Conservation (phyloP, 1,140 invertebrate genomes). For the Sitobion miscanthi region DNA sequence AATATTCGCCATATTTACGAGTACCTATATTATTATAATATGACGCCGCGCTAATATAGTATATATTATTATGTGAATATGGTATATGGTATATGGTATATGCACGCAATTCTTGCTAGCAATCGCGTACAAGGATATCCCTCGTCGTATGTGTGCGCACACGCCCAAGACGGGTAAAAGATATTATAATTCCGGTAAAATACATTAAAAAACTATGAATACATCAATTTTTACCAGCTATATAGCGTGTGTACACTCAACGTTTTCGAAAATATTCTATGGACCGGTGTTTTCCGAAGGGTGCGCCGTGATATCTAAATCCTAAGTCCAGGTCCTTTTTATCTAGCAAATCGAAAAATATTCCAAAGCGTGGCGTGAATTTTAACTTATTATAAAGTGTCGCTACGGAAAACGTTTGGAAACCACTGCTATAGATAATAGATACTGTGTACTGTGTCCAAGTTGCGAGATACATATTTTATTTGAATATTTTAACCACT, state of each 20-base stretch:
- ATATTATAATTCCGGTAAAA: neutral
- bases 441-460: too few relatives aligned
- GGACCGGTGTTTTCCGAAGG: too few relatives aligned
- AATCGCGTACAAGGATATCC: neutral
- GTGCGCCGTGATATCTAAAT: too few relatives aligned
- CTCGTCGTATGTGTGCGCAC: neutral
- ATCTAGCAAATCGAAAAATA: too few relatives aligned
- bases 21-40: neutral
- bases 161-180: neutral
- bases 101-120: neutral
- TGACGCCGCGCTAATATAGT: neutral
- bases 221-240: neutral
- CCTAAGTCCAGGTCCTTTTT: too few relatives aligned
- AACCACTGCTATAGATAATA: too few relatives aligned
- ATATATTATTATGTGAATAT: neutral
- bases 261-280: too few relatives aligned
- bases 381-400: too few relatives aligned
- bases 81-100: neutral
- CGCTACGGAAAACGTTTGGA: too few relatives aligned
- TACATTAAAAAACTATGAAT: neutral
- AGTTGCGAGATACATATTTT: too few relatives aligned
- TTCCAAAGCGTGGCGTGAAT: too few relatives aligned
- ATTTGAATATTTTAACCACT: too few relatives aligned
- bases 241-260: neutral
- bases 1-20: slow-evolving; percentile 16